Conservation (phyloP, 2,797 vertebrate genomes). For the Semaprochilodus insignis region DNA sequence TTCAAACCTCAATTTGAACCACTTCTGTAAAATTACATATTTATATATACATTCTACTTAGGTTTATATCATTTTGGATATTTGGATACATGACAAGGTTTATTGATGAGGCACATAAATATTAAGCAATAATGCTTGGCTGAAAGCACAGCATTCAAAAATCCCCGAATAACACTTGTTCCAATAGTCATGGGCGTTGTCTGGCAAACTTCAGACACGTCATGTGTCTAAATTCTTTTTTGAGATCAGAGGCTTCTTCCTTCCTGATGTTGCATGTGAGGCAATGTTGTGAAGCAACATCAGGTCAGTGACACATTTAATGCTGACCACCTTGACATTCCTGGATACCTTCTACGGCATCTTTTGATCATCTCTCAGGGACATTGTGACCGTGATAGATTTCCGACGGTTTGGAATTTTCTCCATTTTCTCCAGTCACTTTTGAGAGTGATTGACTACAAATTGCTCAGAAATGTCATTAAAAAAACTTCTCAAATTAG, state of each 20-base stretch:
- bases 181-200: not conserved
- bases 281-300: not conserved
- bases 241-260: not conserved
- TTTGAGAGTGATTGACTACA: not conserved
- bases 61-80: no score
- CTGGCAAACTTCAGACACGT: not conserved
- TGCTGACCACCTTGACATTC: not conserved
- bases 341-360: not conserved
- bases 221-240: slow-evolving; percentile 1
- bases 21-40: no score
- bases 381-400: not conserved
- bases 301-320: not conserved
- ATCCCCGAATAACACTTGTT: not conserved
- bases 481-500: not conserved
- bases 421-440: not conserved
- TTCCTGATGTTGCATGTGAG: not conserved
- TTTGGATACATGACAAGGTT: no score
- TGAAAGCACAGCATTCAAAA: not conserved
- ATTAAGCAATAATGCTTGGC: no score
- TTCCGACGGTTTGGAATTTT: not conserved
- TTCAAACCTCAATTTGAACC: no score
- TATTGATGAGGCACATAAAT: no score
- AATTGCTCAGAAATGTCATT: not conserved
- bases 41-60: no score
- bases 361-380: no score